A percentile compares a stretch with the other conserved stretches of the same genome.
phyloP scores from a whole-genome alignment of 2,797 vertebrate genomes.

The Vireo griseus region DNA sequence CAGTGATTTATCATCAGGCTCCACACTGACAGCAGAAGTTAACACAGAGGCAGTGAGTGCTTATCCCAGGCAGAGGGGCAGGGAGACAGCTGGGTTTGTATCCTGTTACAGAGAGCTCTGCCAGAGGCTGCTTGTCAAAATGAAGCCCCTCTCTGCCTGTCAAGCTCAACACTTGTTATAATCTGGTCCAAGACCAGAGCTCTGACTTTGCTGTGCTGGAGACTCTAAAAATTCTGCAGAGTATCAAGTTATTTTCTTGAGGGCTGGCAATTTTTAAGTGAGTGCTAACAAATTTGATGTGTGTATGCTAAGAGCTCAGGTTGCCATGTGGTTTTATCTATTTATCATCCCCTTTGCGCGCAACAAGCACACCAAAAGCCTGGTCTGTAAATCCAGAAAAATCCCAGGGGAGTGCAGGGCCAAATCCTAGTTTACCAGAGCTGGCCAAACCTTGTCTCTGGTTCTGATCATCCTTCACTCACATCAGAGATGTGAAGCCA shows the following conservation, averaged over 20 bases:
- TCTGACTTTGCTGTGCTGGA: neutral
- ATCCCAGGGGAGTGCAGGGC: neutral
- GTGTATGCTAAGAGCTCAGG: neutral
- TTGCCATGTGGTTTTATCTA: neutral
- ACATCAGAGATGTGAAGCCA: neutral
- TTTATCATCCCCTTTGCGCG: neutral
- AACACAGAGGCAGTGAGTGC: neutral
- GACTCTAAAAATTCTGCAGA: neutral
- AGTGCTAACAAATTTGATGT: neutral
- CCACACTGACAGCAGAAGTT: neutral
- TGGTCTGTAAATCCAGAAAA: neutral
- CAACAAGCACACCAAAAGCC: neutral
- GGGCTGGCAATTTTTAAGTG: neutral
- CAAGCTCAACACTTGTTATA: neutral
- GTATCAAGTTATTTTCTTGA: neutral
- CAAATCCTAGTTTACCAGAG: neutral
- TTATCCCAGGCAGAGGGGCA: constrained; percentile 12
- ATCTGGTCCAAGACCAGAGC: neutral
- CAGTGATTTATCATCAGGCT: constrained; percentile 9
- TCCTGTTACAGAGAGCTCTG: neutral
- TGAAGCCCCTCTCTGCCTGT: neutral
- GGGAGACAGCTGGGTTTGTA: constrained; percentile 34
- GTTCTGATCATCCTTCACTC: neutral
- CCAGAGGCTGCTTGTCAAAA: constrained; percentile 22
- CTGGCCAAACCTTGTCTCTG: neutral